Evolutionary conservation across 2,797 vertebrate genomes (phyloP).

Genomic region (Zalophus californianus): DNA sequence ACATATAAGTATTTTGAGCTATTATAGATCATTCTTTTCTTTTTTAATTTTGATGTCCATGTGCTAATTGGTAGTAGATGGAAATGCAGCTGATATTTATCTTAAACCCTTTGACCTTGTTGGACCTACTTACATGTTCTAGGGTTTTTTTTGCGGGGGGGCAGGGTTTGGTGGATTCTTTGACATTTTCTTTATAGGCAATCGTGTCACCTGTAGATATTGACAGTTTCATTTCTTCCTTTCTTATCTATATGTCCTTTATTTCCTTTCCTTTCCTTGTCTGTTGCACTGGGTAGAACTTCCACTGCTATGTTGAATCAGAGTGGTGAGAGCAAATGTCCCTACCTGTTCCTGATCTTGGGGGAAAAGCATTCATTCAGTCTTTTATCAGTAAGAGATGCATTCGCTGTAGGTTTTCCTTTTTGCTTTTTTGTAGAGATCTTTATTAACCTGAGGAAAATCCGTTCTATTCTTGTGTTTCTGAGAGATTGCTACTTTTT

Average conservation of each 20-base stretch:
- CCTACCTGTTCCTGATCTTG: neutral
- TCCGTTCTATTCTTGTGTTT: neutral
- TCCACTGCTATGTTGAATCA: neutral
- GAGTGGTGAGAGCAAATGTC: neutral
- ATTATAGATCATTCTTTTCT: neutral
- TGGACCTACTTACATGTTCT: neutral
- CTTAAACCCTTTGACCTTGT: neutral
- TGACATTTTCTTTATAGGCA: neutral
- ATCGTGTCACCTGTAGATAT: neutral
- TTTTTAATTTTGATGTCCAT: neutral
- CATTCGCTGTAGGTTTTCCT: neutral
- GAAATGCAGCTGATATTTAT: neutral
- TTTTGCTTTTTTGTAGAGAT: neutral
- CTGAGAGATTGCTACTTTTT: neutral
- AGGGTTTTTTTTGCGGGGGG: neutral
- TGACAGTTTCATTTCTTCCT: neutral
- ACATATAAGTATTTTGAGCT: neutral
- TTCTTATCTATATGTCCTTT: neutral
- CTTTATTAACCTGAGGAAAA: neutral
- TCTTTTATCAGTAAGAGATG: neutral
- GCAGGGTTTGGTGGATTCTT: neutral
- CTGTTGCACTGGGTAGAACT: neutral
- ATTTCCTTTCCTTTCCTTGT: neutral
- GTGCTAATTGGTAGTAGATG: neutral
- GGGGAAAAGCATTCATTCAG: neutral